Percentiles rank a stretch among this genome's conserved stretches.
These are phyloP conservation scores for Pristionchus entomophagus DNA, from an alignment of 2,888 invertebrate species.

Conservation along the genomic window DNA sequence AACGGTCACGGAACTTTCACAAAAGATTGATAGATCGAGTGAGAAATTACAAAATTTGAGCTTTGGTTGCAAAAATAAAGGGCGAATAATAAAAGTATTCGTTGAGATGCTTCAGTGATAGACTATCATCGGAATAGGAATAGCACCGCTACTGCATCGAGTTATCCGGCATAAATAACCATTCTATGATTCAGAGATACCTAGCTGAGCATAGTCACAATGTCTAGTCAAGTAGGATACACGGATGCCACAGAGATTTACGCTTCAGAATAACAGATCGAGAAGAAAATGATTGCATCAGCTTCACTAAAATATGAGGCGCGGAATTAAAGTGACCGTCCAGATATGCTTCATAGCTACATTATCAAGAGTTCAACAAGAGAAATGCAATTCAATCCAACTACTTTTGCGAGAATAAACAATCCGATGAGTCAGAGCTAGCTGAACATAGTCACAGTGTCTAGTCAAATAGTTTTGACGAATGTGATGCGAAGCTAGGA, in stretches of 20 bases:
- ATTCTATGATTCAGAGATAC: not conserved
- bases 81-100: not conserved
- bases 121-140: not conserved
- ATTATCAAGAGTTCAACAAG: not conserved
- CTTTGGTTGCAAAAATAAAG: not conserved
- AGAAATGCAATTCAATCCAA: not conserved
- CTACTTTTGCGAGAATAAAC: not conserved
- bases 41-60: not conserved
- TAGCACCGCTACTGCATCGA: too few species aligned
- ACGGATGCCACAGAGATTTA: not conserved
- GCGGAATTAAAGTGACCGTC: not conserved
- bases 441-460: not conserved
- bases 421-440: not conserved
- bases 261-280: not conserved
- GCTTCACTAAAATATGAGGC: not conserved
- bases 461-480: not conserved
- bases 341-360: not conserved
- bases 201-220: not conserved
- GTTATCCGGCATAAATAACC: not conserved
- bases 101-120: not conserved
- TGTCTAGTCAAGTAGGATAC: not conserved
- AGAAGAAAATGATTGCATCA: not conserved
- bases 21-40: not conserved
- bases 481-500: not conserved
- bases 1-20: too few species aligned